phyloP scores from a whole-genome alignment of 2,797 vertebrate species.

The Bucorvus abyssinicus region DNA sequence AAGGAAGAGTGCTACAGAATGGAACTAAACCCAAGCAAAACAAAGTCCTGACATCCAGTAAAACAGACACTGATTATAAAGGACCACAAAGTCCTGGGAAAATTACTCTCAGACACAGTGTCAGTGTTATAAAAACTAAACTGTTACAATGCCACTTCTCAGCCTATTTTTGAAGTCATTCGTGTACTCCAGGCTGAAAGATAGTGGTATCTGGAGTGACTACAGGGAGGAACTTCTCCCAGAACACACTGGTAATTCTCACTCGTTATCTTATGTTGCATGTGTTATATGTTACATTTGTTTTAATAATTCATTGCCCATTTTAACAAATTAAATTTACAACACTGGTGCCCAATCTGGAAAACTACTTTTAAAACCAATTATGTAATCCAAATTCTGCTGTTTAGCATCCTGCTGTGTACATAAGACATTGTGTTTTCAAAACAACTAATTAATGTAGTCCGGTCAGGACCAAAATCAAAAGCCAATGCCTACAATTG shows the following conservation, averaged over 20 bases:
- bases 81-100: background rate
- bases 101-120: background rate
- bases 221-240: background rate
- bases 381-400: background rate
- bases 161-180: background rate
- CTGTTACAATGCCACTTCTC: background rate
- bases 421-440: background rate
- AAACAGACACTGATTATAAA: background rate
- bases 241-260: background rate
- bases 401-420: background rate
- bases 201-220: background rate
- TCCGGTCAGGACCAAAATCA: background rate
- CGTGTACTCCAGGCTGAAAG: background rate
- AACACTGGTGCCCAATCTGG: background rate
- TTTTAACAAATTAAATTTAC: background rate
- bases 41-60: background rate
- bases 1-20: background rate
- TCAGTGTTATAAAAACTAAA: background rate
- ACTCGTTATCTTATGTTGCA: background rate
- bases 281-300: background rate
- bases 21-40: background rate
- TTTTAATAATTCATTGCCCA: background rate
- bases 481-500: background rate
- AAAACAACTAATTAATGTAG: background rate
- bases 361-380: background rate